Evolutionary conservation across 1,140 invertebrate genomes (phyloP).

Genomic region (Drosophila parvula): DNA sequence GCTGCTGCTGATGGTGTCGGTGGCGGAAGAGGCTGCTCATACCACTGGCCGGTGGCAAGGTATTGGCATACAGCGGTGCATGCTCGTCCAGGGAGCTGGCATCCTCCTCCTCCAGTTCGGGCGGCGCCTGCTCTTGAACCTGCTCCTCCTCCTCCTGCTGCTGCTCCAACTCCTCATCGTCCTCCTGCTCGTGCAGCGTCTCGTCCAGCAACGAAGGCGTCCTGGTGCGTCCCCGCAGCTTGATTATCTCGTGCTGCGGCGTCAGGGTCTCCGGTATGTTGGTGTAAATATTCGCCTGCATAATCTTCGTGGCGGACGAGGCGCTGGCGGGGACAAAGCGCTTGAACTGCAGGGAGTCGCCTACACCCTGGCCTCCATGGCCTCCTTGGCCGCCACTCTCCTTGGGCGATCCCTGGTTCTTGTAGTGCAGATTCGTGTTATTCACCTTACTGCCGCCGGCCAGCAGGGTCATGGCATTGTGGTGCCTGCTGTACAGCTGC

Average conservation of each 20-base stretch:
- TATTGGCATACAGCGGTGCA: conserved; percentile 76
- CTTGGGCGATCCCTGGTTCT: conserved; percentile 55
- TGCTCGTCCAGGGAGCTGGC: conserved; percentile 67
- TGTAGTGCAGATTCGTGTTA: conserved; percentile 88
- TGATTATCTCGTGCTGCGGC: conserved; percentile 86
- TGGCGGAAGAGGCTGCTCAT: conserved; percentile 45
- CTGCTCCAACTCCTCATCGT: conserved; percentile 50
- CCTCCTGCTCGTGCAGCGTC: conserved; percentile 84
- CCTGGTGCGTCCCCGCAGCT: conserved; percentile 64
- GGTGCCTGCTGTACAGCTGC: conserved; percentile 81
- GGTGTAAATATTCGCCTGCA: conserved; percentile 90
- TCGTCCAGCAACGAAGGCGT: conserved; percentile 81
- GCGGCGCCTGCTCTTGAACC: conserved; percentile 8
- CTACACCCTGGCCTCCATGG: background rate
- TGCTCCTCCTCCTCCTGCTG: conserved; percentile 44
- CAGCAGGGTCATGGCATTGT: conserved; percentile 88
- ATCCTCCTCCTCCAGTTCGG: conserved; percentile 51
- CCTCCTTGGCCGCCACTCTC: conserved; percentile 13
- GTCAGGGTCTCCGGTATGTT: conserved; percentile 89
- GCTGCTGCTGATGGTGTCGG: background rate
- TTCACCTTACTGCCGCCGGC: conserved; percentile 89
- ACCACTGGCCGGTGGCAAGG: conserved; percentile 46
- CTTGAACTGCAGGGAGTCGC: conserved; percentile 57
- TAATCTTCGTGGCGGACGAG: conserved; percentile 70
- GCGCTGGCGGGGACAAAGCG: conserved; percentile 55